Evolutionary conservation across 2,888 invertebrate genomes (phyloP).

Genomic region (Steinernema scapterisci): DNA sequence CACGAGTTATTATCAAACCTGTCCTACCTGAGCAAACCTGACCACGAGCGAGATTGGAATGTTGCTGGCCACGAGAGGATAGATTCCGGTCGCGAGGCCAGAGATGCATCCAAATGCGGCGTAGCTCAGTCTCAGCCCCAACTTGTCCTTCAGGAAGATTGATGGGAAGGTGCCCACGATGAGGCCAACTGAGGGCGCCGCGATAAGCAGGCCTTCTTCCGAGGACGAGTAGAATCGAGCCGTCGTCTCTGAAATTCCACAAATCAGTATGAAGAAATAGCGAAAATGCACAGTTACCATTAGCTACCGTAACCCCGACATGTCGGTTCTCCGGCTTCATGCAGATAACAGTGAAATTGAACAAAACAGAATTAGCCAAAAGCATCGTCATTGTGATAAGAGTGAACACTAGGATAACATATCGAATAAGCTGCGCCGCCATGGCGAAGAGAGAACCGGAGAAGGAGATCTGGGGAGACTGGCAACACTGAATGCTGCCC

Average conservation of each 20-base stretch:
- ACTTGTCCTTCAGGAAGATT: not conserved
- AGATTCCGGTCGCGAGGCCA: not conserved
- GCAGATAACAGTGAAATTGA: constrained; percentile 37
- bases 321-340: constrained; percentile 19
- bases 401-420: not conserved
- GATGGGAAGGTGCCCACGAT: constrained; percentile 33
- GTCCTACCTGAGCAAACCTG: not conserved
- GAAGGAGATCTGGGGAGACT: not conserved
- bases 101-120: not conserved
- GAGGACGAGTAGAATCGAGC: not conserved
- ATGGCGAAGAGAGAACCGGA: not conserved
- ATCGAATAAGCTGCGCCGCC: not conserved
- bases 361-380: not conserved
- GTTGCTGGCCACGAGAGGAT: not conserved
- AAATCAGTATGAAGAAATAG: not conserved
- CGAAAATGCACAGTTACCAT: not conserved
- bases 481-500: no score
- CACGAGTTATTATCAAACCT: not conserved
- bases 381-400: not conserved
- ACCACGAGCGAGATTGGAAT: not conserved
- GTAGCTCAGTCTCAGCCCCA: constrained; percentile 18
- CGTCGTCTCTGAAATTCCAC: not conserved
- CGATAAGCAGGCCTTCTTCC: constrained; percentile 32
- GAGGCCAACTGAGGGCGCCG: constrained; percentile 27
- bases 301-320: not conserved